Conservation (phyloP, 2,113 vertebrate species). For the Eulemur rufifrons region DNA sequence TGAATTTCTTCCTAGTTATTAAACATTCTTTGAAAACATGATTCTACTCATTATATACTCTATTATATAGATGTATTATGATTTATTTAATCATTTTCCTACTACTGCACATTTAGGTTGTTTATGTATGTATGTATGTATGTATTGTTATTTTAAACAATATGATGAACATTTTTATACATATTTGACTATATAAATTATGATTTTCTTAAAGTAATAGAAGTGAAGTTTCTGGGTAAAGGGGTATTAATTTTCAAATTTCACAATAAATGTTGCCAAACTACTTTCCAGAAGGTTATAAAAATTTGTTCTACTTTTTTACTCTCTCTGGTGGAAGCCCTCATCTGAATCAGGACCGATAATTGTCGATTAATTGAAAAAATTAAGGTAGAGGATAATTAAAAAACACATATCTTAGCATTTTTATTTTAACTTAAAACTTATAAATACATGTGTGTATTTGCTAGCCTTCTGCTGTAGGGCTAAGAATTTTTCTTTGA, state of each 20-base stretch:
- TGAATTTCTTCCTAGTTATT: neutral
- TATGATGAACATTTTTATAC: neutral
- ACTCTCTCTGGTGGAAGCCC: neutral
- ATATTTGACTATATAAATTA: neutral
- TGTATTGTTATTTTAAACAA: conserved; percentile 22
- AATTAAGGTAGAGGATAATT: neutral
- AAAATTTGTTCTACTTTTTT: neutral
- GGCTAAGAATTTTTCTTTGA: conserved; percentile 9
- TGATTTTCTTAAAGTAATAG: conserved; percentile 45
- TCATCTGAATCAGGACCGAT: neutral
- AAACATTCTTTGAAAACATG: conserved; percentile 14
- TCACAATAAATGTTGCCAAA: conserved; percentile 13
- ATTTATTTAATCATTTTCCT: conserved; percentile 39
- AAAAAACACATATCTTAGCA: neutral
- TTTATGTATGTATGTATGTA: neutral
- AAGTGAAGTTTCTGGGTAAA: conserved; percentile 25
- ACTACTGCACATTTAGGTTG: neutral
- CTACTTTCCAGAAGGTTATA: neutral
- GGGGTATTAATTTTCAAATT: neutral
- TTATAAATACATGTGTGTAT: neutral
- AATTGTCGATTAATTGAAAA: neutral
- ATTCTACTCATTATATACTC: conserved; percentile 9
- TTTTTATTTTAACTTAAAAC: conserved; percentile 28
- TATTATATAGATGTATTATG: neutral
- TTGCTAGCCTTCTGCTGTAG: neutral